Percentiles rank a stretch among this genome's conserved stretches.
Evolutionary conservation across 2,888 invertebrate species (phyloP).

Genomic region (Formica aserva): DNA sequence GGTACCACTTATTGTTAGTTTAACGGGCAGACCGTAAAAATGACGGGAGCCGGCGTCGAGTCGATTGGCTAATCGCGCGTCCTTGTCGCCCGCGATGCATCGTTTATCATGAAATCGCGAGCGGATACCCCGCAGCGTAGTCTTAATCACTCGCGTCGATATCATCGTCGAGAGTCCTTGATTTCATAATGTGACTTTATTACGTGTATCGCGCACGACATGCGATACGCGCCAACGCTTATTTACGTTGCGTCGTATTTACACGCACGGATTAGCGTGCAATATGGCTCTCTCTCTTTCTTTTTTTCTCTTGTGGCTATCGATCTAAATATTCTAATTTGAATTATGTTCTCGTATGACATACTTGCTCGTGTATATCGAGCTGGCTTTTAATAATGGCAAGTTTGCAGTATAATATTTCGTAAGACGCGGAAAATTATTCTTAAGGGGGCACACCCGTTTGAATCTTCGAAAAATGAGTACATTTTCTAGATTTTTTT

Average conservation of each 20-base stretch:
- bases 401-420: not conserved
- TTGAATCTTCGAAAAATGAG: too few relatives aligned
- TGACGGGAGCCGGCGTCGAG: not conserved
- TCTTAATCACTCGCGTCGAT: not conserved
- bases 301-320: slow-evolving; percentile 12
- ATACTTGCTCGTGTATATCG: not conserved
- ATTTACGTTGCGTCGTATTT: slow-evolving; percentile 14
- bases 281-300: not conserved
- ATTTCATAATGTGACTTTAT: slow-evolving; percentile 15
- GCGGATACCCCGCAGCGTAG: not conserved
- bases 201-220: not conserved
- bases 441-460: not conserved
- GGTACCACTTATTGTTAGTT: slow-evolving; percentile 54
- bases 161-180: slow-evolving; percentile 8
- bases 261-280: slow-evolving; percentile 35
- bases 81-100: slow-evolving; percentile 7
- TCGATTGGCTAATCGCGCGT: slow-evolving; percentile 11
- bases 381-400: not conserved
- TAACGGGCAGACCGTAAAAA: slow-evolving; percentile 53
- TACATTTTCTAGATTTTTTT: too few relatives aligned
- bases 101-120: not conserved
- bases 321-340: slow-evolving; percentile 38
- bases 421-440: not conserved
- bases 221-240: slow-evolving; percentile 12
- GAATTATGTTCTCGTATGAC: slow-evolving; percentile 13